Percentiles rank a stretch among this genome's conserved stretches.
phyloP scores from a whole-genome alignment of 2,888 invertebrate genomes.

The Yponomeuta cagnagella region DNA sequence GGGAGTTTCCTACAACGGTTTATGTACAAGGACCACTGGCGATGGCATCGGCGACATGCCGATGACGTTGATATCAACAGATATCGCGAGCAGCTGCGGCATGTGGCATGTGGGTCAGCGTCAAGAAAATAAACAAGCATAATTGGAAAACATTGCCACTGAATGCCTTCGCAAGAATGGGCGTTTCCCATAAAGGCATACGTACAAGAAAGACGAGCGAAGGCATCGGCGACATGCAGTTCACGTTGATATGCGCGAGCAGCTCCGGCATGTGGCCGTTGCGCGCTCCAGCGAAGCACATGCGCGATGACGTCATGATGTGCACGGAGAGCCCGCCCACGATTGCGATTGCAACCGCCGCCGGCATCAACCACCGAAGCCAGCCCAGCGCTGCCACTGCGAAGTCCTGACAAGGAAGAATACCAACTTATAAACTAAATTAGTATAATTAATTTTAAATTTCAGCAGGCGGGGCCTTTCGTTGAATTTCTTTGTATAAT shows the following conservation, averaged over 20 bases:
- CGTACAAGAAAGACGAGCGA: conserved; percentile 87
- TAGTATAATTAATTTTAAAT: no score
- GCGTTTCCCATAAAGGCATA: no score
- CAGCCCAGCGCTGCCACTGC: conserved; percentile 84
- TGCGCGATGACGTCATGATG: conserved; percentile 95
- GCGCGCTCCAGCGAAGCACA: conserved; percentile 93
- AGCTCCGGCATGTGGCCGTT: conserved; percentile 91
- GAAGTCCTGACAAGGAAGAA: conserved; percentile 81
- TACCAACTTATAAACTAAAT: neutral
- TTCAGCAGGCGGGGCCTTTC: no score
- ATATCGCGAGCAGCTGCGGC: conserved; percentile 82
- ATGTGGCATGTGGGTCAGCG: conserved; percentile 76
- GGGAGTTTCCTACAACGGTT: no score
- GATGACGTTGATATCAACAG: no score
- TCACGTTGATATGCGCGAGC: conserved; percentile 85
- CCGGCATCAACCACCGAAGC: conserved; percentile 88
- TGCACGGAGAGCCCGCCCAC: conserved; percentile 96
- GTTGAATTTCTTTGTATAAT: no score
- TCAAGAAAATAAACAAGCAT: no score
- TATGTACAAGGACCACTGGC: no score
- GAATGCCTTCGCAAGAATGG: no score
- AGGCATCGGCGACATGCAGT: conserved; percentile 85
- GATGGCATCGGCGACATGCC: no score
- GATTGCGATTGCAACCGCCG: conserved; percentile 94
- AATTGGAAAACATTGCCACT: no score